Conservation (phyloP, 2,797 vertebrate genomes). For the Mus caroli region DNA sequence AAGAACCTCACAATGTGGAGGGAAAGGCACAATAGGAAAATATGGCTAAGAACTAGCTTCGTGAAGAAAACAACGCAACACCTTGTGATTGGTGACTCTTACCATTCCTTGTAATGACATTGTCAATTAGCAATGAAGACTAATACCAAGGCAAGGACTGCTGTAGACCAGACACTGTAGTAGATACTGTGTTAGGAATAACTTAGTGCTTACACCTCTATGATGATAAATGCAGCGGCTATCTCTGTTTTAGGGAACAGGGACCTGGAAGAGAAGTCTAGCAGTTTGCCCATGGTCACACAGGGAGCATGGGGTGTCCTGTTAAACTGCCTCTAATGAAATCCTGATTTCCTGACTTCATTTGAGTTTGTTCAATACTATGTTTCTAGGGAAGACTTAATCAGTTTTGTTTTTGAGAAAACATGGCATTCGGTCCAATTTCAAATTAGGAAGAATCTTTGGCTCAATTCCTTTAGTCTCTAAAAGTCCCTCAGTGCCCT, state of each 20-base stretch:
- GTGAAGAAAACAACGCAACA: conserved; percentile 35
- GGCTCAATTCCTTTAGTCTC: conserved; percentile 83
- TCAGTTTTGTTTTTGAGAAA: conserved; percentile 73
- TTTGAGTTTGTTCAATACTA: conserved; percentile 72
- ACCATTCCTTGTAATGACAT: conserved; percentile 40
- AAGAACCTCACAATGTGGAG: conserved; percentile 11
- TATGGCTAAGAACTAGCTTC: background rate
- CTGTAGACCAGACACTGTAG: background rate
- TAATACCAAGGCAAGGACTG: background rate
- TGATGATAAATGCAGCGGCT: background rate
- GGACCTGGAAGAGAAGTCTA: background rate
- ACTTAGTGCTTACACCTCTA: background rate
- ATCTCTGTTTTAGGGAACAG: conserved; percentile 2
- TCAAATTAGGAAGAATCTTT: conserved; percentile 81
- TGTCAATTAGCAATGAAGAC: conserved; percentile 13
- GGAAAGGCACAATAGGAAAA: conserved; percentile 32
- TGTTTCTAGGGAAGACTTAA: conserved; percentile 81
- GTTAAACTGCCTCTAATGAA: conserved; percentile 61
- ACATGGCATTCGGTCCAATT: conserved; percentile 78
- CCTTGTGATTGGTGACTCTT: conserved; percentile 17
- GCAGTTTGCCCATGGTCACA: background rate
- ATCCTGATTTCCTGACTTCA: conserved; percentile 70
- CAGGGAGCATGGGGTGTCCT: background rate
- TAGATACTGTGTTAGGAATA: background rate
- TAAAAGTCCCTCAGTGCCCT: conserved; percentile 85